A percentile compares a stretch with the other conserved stretches of the same genome.
phyloP scores from a whole-genome alignment of 2,797 vertebrate species.

The Pyrocephalus nanus region DNA sequence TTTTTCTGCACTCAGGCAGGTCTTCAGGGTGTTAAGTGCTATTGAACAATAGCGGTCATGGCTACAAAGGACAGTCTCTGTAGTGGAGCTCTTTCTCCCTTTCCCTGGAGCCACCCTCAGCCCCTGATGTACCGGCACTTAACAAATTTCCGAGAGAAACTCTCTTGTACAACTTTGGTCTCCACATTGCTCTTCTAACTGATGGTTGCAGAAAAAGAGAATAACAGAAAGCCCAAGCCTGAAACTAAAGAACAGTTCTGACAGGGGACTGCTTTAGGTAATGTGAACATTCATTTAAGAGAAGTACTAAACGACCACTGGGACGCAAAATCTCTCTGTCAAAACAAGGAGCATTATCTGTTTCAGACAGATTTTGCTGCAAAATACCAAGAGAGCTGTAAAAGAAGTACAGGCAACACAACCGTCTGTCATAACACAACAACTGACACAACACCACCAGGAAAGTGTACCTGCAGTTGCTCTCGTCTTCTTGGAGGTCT shows the following conservation, averaged over 20 bases:
- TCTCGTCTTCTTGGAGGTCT: background rate
- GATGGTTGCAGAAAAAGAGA: background rate
- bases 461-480: constrained; percentile 50
- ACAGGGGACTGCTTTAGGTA: background rate
- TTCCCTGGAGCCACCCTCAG: background rate
- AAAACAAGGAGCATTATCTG: background rate
- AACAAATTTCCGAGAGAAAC: background rate
- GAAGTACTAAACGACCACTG: background rate
- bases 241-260: background rate
- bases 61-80: background rate
- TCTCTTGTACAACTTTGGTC: background rate
- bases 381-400: background rate
- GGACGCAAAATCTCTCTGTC: background rate
- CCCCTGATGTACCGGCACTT: background rate
- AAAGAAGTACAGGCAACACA: background rate
- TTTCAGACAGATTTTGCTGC: background rate
- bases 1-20: background rate
- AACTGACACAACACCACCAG: background rate
- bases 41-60: background rate
- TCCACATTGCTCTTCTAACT: background rate
- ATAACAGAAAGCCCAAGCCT: background rate
- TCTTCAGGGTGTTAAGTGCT: background rate
- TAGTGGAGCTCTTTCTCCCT: background rate
- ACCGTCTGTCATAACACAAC: background rate
- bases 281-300: background rate